phyloP scores from a whole-genome alignment of 2,888 invertebrate genomes.

The Amitus sp. region DNA sequence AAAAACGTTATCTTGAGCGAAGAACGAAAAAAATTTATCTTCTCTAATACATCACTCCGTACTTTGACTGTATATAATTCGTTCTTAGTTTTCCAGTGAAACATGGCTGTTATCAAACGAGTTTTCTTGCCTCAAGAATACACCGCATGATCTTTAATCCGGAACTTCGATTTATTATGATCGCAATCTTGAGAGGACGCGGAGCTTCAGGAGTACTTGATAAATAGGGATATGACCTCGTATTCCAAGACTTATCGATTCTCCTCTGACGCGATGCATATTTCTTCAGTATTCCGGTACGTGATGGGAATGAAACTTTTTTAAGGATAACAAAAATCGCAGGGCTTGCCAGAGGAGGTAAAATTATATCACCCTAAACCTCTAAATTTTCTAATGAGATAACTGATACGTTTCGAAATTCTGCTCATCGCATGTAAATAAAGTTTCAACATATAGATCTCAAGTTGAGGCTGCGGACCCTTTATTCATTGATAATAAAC shows the following conservation, averaged over 20 bases:
- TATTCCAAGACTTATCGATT: constrained; percentile 18
- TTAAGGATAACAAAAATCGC: background rate
- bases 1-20: too few relatives aligned
- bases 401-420: too few relatives aligned
- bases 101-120: constrained; percentile 8
- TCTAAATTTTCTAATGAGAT: background rate
- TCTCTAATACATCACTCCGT: too few relatives aligned
- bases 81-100: too few relatives aligned
- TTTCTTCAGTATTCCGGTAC: background rate
- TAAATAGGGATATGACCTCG: constrained; percentile 23
- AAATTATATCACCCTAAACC: too few relatives aligned
- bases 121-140: constrained; percentile 11
- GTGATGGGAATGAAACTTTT: background rate
- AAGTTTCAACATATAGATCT: too few relatives aligned
- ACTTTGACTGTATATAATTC: too few relatives aligned
- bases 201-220: constrained; percentile 23
- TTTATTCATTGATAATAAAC: too few relatives aligned
- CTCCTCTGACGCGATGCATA: constrained; percentile 1
- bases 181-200: constrained; percentile 13
- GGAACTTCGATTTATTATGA: constrained; percentile 22
- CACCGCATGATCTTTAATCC: constrained; percentile 16
- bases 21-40: too few relatives aligned
- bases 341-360: too few relatives aligned
- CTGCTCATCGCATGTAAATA: too few relatives aligned
- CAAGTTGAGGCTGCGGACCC: too few relatives aligned